Percentiles rank a stretch among this genome's conserved stretches.
Conservation (phyloP, 2,113 vertebrate genomes). For the Pantherophis guttatus region DNA sequence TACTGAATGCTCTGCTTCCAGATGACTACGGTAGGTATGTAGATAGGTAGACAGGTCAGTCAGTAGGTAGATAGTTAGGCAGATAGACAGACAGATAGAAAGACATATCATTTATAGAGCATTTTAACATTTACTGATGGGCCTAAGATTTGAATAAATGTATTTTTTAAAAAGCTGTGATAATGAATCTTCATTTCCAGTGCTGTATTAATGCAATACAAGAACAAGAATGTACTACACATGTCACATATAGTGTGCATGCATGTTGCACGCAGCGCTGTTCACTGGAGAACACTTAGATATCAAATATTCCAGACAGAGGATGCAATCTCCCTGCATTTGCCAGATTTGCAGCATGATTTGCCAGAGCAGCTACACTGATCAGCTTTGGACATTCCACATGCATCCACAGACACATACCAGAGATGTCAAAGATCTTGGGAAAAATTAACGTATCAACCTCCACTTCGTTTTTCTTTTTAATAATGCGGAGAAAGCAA, state of each 20-base stretch:
- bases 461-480: background rate
- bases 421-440: constrained; percentile 24
- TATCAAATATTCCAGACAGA: constrained; percentile 53
- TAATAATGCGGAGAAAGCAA: constrained; percentile 1
- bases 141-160: background rate
- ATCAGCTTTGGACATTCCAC: constrained; percentile 41
- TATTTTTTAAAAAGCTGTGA: background rate
- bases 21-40: background rate
- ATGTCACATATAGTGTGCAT: constrained; percentile 47
- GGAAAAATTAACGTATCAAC: constrained; percentile 18
- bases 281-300: constrained; percentile 52
- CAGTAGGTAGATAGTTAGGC: no score
- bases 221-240: constrained; percentile 41
- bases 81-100: background rate
- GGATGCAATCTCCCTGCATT: constrained; percentile 58
- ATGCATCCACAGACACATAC: background rate
- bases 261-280: constrained; percentile 40
- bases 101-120: background rate
- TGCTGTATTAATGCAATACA: background rate
- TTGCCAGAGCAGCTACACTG: constrained; percentile 55
- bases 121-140: background rate
- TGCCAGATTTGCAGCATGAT: constrained; percentile 58
- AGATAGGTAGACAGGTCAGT: background rate
- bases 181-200: background rate
- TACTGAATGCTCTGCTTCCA: background rate